Evolutionary conservation across 2,888 invertebrate species (phyloP), one percentile per base, ranked within the genome.

Genomic region (Coleophora deauratella): DNA sequence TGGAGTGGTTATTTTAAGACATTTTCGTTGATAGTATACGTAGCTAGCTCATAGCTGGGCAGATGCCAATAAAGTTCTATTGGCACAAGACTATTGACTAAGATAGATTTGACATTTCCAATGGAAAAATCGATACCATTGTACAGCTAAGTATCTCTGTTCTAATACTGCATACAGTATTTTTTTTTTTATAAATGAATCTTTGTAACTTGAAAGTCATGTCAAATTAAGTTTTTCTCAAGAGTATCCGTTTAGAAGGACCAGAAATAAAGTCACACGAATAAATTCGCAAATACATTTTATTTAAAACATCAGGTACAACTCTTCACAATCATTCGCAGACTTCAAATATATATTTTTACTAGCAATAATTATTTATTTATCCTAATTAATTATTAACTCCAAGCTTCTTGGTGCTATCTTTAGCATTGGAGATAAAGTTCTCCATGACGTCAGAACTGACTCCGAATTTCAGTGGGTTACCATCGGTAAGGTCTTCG

Each of bases 381-480:
- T n/a, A n/a, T n/a, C 21, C 3, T 4, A 21, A 21, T 21, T 21
- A 21, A 21, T 21, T 4, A 21, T 21, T 21, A 3, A 6, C 21
- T 21, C 21, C 21, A 10, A 28, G 52, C 27, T 62, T 66, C 52
- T 81, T 82, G 9, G 75, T 81, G 48, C 51, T 53, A 3, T 72
- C 71, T 39, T 62, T 71, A 1, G 84, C 82, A 0, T 69, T 55
- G 33, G 74, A 72, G 0, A 84, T 58, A 38, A 84, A 78, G 35
- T 85, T 78, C 13, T 85, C 80, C 76, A 84, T 75, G 1, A 72
- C 67, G 1, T 78, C 75, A 0, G 62, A 66, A 42, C 72, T 76
- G 4, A 80, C 84, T 2, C 84, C 84, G 43, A 80, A 84, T 40
- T 64, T 71, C 0, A 79, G 52, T 0, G 84, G 84, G 34, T 84